A percentile compares a stretch with the other conserved stretches of the same genome.
phyloP scores from a whole-genome alignment of 2,888 invertebrate species.

The Cheilosia variabilis region DNA sequence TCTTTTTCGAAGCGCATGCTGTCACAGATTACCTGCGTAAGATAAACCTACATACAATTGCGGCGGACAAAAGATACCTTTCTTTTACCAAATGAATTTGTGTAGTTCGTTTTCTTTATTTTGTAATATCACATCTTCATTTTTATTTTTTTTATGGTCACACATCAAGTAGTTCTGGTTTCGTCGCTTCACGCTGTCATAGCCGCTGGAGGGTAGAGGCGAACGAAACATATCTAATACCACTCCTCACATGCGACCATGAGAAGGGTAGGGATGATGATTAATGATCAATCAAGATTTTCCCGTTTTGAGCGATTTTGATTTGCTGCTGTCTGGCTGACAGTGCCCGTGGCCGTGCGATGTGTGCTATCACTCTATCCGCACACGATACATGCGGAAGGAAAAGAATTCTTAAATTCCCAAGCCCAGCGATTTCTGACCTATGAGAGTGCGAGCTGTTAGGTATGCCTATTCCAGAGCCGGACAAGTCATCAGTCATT shows the following conservation, averaged over 20 bases:
- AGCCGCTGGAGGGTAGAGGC: slow-evolving; percentile 5
- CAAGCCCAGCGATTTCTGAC: slow-evolving; percentile 67
- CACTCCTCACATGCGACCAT: slow-evolving; percentile 7
- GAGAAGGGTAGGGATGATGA: slow-evolving; percentile 65
- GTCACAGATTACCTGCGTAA: slow-evolving; percentile 54
- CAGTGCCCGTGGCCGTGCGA: slow-evolving; percentile 24
- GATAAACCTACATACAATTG: slow-evolving; percentile 10
- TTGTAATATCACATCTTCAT: slow-evolving; percentile 51
- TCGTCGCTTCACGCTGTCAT: slow-evolving; percentile 66
- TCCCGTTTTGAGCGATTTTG: slow-evolving; percentile 74
- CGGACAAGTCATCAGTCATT: slow-evolving; percentile 72
- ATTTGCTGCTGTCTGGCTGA: slow-evolving; percentile 72
- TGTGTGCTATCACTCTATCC: slow-evolving; percentile 14
- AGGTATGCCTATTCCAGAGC: slow-evolving; percentile 31
- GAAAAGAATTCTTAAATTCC: slow-evolving; percentile 59
- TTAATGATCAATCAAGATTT: slow-evolving; percentile 75
- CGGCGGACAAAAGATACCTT: slow-evolving; percentile 25
- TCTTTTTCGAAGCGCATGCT: slow-evolving; percentile 36
- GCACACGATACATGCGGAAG: slow-evolving; percentile 53
- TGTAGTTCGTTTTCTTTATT: not conserved
- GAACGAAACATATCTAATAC: slow-evolving; percentile 21
- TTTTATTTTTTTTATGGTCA: slow-evolving; percentile 56
- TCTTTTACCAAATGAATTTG: slow-evolving; percentile 34
- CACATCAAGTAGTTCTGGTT: slow-evolving; percentile 69
- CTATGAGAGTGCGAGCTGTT: slow-evolving; percentile 70